Conservation (phyloP, 1,140 invertebrate genomes). For the Patella vulgata region DNA sequence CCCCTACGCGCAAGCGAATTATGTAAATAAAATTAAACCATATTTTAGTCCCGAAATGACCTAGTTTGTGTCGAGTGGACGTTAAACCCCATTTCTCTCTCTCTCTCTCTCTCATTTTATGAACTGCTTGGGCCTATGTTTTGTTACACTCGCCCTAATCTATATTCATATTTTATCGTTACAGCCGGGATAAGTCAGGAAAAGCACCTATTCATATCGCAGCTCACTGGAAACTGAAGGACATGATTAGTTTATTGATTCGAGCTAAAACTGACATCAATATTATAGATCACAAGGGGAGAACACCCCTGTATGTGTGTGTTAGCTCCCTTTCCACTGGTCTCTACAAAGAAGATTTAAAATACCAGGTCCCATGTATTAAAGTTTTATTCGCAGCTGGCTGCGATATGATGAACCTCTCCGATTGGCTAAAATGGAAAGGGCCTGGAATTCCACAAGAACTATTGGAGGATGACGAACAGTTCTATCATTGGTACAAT, state of each 20-base stretch:
- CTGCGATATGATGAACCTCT: conserved; percentile 65
- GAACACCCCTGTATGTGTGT: conserved; percentile 65
- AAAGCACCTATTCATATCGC: conserved; percentile 62
- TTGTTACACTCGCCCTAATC: too few species aligned
- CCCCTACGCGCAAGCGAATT: too few species aligned
- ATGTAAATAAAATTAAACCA: too few species aligned
- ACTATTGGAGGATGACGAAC: conserved; percentile 54
- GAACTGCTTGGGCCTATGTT: too few species aligned
- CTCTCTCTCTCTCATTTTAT: too few species aligned
- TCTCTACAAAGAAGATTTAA: conserved; percentile 64
- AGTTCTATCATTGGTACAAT: conserved; percentile 61
- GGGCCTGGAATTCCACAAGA: conserved; percentile 62
- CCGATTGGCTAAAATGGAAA: conserved; percentile 64
- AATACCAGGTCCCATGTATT: conserved; percentile 61
- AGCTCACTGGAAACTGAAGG: conserved; percentile 63
- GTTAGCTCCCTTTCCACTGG: conserved; percentile 63
- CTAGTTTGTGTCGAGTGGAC: too few species aligned
- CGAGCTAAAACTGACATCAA: conserved; percentile 55
- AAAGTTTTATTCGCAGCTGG: conserved; percentile 57
- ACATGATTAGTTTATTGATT: conserved; percentile 59
- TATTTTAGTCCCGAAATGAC: too few species aligned
- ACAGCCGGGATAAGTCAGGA: conserved; percentile 59
- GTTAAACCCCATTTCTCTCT: too few species aligned
- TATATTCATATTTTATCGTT: too few species aligned
- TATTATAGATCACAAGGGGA: conserved; percentile 55